Percentiles rank a stretch among this genome's conserved stretches.
These are phyloP conservation scores for Drosophila subobscura DNA, from an alignment of 1,140 invertebrate genomes.

Conservation along the genomic window DNA sequence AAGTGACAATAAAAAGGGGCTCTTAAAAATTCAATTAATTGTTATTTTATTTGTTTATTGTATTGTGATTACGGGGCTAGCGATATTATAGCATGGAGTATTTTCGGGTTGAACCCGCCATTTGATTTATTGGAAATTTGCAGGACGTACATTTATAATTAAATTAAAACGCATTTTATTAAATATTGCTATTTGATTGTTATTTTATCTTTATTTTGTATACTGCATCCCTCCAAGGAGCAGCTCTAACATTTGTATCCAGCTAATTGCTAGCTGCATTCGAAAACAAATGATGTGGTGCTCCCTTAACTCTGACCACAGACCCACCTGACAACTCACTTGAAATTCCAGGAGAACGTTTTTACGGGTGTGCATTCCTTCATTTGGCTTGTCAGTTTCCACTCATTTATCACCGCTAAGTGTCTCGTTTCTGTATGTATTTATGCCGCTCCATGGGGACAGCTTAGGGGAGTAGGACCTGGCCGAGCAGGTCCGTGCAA, in stretches of 20 bases:
- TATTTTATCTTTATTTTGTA: background rate
- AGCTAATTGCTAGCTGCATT: constrained; percentile 47
- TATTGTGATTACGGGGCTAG: constrained; percentile 67
- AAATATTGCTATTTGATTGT: background rate
- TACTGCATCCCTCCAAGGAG: no score
- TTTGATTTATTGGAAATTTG: constrained; percentile 59
- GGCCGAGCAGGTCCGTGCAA: no score
- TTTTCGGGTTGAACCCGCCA: constrained; percentile 5
- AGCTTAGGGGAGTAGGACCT: constrained; percentile 16
- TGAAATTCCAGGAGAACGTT: constrained; percentile 30
- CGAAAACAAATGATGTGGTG: constrained; percentile 51
- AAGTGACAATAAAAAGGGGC: constrained; percentile 38
- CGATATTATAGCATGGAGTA: background rate
- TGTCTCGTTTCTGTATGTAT: constrained; percentile 45
- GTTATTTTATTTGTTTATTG: constrained; percentile 82
- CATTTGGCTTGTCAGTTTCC: constrained; percentile 69
- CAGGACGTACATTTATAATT: constrained; percentile 53
- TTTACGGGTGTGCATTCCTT: constrained; percentile 28
- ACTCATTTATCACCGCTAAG: constrained; percentile 73
- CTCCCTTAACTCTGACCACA: background rate
- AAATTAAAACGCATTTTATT: constrained; percentile 61
- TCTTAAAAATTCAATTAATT: constrained; percentile 77
- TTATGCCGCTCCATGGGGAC: constrained; percentile 42
- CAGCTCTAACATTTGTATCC: no score
- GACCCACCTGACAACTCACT: constrained; percentile 23